Evolutionary conservation across 2,113 vertebrate genomes (phyloP).

Genomic region (Aleadryas rufinucha): DNA sequence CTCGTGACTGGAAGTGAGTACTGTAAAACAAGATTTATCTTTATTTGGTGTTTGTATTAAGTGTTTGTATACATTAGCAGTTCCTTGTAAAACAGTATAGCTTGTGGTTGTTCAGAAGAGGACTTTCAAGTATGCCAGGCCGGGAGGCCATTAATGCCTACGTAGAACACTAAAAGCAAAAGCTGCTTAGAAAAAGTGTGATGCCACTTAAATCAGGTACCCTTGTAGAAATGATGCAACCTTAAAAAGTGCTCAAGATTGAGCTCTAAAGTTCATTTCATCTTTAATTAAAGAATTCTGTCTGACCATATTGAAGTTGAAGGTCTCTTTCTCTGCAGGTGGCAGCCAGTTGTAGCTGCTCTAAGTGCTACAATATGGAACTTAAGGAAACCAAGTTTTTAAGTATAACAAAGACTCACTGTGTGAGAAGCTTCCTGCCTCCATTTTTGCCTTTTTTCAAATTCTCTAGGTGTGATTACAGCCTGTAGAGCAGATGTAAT

Average conservation of each 20-base stretch:
- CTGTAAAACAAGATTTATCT: neutral
- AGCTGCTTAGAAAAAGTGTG: neutral
- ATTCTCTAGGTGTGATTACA: neutral
- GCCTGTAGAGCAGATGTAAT: neutral
- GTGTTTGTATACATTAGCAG: neutral
- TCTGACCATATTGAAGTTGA: neutral
- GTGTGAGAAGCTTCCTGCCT: neutral
- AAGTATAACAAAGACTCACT: neutral
- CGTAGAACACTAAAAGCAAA: neutral
- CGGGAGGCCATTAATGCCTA: neutral
- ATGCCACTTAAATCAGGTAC: neutral
- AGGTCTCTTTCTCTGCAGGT: neutral
- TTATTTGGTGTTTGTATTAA: neutral
- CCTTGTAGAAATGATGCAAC: neutral
- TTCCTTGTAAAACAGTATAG: neutral
- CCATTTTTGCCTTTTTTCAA: neutral
- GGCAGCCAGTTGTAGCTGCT: conserved; percentile 3
- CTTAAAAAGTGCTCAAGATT: neutral
- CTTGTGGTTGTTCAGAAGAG: neutral
- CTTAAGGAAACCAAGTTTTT: neutral
- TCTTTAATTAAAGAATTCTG: neutral
- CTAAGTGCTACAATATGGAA: neutral
- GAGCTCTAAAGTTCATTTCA: neutral
- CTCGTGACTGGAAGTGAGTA: conserved; percentile 96
- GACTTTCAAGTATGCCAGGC: neutral